A percentile compares a stretch with the other conserved stretches of the same genome.
Evolutionary conservation across 2,888 invertebrate genomes (phyloP).

Genomic region (Dolichopus griseipennis): DNA sequence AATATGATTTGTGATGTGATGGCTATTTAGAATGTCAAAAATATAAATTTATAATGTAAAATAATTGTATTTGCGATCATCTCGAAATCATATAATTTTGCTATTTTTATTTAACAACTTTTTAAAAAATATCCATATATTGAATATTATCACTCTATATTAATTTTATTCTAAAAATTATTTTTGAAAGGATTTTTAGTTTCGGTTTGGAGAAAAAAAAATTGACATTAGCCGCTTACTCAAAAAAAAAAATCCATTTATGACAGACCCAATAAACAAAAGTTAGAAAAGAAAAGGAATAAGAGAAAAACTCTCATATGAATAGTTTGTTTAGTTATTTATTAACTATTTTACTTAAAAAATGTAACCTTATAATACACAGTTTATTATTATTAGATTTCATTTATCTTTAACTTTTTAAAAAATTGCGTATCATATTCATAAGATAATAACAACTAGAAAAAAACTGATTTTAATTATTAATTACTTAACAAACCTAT

Average conservation of each 20-base stretch:
- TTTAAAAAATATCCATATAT: not conserved
- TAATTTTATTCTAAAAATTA: not conserved
- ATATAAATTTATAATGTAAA: not conserved
- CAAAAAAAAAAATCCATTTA: not conserved
- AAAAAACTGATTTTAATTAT: too few species aligned
- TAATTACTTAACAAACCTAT: too few species aligned
- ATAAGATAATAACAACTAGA: too few species aligned
- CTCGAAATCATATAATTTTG: not conserved
- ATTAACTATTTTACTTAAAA: too few species aligned
- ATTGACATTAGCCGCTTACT: conserved; percentile 1
- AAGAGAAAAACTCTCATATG: too few species aligned
- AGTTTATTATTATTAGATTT: too few species aligned
- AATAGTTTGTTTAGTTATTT: too few species aligned
- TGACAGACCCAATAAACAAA: not conserved
- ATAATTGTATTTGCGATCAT: not conserved
- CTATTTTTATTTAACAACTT: not conserved
- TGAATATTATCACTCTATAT: not conserved
- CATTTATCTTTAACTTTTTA: too few species aligned
- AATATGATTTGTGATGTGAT: conserved; percentile 3
- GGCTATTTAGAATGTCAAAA: conserved; percentile 3
- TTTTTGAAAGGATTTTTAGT: not conserved
- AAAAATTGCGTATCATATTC: too few species aligned
- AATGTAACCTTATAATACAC: too few species aligned
- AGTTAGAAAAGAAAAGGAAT: not conserved
- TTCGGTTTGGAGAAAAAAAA: not conserved